These are phyloP conservation scores for Coelogynopora nodosa DNA, from an alignment of 2,888 invertebrate species.

Conservation along the genomic window DNA sequence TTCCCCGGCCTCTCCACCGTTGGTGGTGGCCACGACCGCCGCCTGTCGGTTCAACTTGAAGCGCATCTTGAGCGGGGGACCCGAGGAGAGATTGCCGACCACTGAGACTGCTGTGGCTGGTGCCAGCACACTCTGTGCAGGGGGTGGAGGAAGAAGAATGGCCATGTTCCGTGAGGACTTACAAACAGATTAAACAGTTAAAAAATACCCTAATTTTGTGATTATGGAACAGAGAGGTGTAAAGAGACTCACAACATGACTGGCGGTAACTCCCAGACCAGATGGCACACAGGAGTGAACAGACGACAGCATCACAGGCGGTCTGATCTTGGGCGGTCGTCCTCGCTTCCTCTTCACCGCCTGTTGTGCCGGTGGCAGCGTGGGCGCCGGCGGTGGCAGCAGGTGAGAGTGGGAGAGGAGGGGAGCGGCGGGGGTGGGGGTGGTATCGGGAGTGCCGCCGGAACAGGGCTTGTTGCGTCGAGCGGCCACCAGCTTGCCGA, in stretches of 20 bases:
- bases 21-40: no score
- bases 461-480: neutral
- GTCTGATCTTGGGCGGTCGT: neutral
- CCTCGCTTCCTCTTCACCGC: neutral
- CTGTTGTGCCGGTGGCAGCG: neutral
- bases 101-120: neutral
- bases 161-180: no score
- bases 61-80: conserved; percentile 22
- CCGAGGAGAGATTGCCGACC: neutral
- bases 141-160: no score
- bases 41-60: conserved; percentile 9
- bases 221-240: no score
- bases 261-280: neutral
- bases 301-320: no score
- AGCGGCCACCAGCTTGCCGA: neutral
- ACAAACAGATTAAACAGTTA: no score
- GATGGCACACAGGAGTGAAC: no score
- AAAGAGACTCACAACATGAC: no score
- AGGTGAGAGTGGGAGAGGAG: neutral
- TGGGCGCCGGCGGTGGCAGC: neutral
- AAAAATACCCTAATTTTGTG: no score
- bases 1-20: no score
- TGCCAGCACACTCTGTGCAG: no score
- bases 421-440: neutral
- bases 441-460: neutral